Evolutionary conservation across 2,113 vertebrate genomes (phyloP).

Genomic region (Salvator merianae): DNA sequence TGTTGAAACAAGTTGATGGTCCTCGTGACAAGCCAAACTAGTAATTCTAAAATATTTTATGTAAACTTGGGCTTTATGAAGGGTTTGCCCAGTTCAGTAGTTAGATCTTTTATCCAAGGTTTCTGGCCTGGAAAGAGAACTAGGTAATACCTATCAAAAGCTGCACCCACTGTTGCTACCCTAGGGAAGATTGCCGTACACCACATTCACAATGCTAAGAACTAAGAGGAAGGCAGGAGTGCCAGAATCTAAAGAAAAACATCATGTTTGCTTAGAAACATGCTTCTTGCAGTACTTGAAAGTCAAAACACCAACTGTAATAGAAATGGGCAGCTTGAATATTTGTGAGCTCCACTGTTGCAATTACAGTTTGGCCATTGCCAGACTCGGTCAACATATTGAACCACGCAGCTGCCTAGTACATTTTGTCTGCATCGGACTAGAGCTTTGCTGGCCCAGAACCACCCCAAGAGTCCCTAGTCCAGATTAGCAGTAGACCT

Average conservation of each 20-base stretch:
- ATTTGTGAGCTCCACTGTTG: not conserved
- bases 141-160: not conserved
- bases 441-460: too few relatives aligned
- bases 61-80: slow-evolving; percentile 33
- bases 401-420: too few relatives aligned
- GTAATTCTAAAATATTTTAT: slow-evolving; percentile 36
- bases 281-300: not conserved
- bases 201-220: not conserved
- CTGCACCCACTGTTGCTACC: not conserved
- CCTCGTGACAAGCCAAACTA: slow-evolving; percentile 45
- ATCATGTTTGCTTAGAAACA: not conserved
- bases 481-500: too few relatives aligned
- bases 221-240: not conserved
- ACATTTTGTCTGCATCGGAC: too few relatives aligned
- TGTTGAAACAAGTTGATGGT: slow-evolving; percentile 33
- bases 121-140: not conserved
- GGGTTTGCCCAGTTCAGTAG: slow-evolving; percentile 12
- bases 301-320: not conserved
- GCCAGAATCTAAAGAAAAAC: not conserved
- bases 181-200: not conserved
- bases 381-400: too few relatives aligned
- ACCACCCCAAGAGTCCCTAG: too few relatives aligned
- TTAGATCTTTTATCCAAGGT: not conserved
- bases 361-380: not conserved
- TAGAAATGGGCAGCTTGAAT: not conserved